These are phyloP conservation scores for Motacilla tschutschensis DNA, from an alignment of 2,113 vertebrate genomes.

Conservation along the genomic window DNA sequence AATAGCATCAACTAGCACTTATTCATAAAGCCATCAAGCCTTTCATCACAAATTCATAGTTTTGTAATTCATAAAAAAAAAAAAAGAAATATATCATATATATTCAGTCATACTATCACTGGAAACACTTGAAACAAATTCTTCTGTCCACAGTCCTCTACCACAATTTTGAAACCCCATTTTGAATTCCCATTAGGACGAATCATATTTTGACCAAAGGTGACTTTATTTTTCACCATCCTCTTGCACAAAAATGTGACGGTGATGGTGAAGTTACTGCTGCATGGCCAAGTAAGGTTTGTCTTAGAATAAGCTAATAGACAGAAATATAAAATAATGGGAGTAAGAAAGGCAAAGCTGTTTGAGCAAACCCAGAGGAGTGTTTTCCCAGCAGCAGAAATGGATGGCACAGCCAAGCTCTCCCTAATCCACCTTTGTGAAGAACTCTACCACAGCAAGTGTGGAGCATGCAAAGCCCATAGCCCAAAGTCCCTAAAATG, in stretches of 20 bases:
- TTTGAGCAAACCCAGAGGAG: background rate
- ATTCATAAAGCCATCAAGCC: constrained; percentile 63
- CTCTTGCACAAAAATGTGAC: background rate
- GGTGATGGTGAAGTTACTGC: background rate
- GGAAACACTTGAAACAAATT: constrained; percentile 52
- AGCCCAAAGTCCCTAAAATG: background rate
- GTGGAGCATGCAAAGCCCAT: background rate
- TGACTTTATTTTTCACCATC: background rate
- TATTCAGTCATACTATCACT: constrained; percentile 23
- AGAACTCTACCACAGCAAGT: background rate
- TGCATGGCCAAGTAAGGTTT: background rate
- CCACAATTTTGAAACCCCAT: background rate
- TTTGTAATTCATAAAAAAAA: constrained; percentile 46
- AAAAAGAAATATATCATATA: constrained; percentile 1
- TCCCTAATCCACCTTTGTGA: background rate
- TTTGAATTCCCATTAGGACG: background rate
- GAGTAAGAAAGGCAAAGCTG: background rate
- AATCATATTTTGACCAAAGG: background rate
- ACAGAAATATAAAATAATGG: background rate
- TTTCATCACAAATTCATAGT: constrained; percentile 62
- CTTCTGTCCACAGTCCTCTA: background rate
- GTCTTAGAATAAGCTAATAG: background rate
- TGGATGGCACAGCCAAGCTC: background rate
- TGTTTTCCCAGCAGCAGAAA: accelerated
- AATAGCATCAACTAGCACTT: constrained; percentile 71